phyloP scores from a whole-genome alignment of 30 jellyfish, hydroid and myxozoan species.

The Hydractinia symbiolongicarpus region DNA sequence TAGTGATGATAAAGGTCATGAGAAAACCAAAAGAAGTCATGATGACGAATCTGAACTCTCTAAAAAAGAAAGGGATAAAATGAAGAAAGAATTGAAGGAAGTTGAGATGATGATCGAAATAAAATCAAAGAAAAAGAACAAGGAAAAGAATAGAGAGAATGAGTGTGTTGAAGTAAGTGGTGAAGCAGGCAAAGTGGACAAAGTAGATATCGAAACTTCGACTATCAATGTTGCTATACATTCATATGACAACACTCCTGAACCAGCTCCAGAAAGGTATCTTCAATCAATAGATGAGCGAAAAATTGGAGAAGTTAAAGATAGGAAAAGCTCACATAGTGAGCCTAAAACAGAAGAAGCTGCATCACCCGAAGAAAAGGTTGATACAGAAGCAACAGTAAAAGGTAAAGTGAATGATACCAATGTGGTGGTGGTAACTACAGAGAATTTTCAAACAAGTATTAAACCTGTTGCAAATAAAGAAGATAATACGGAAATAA shows the following conservation, averaged over 20 bases:
- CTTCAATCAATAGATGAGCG: neutral
- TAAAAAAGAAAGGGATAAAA: neutral
- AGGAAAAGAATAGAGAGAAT: neutral
- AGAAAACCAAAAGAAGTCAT: neutral
- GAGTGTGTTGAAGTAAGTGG: neutral
- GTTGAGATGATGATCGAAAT: conserved; percentile 6
- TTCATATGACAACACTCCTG: neutral
- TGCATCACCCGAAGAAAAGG: neutral
- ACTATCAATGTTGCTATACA: conserved; percentile 16
- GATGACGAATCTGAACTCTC: neutral
- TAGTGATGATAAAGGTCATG: neutral
- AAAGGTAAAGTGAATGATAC: neutral
- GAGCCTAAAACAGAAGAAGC: neutral
- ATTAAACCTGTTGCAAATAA: no score
- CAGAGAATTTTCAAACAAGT: no score
- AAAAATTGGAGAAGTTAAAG: neutral
- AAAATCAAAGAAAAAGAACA: neutral
- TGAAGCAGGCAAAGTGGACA: no score
- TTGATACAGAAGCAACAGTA: neutral
- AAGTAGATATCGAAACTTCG: neutral
- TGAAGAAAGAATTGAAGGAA: neutral
- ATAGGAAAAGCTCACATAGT: neutral
- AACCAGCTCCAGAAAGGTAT: neutral
- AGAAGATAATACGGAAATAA: no score
- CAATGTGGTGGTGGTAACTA: neutral